Evolutionary conservation across 2,113 vertebrate genomes (phyloP), one percentile per base, ranked within the genome.

Genomic region (Thermophis baileyi): DNA sequence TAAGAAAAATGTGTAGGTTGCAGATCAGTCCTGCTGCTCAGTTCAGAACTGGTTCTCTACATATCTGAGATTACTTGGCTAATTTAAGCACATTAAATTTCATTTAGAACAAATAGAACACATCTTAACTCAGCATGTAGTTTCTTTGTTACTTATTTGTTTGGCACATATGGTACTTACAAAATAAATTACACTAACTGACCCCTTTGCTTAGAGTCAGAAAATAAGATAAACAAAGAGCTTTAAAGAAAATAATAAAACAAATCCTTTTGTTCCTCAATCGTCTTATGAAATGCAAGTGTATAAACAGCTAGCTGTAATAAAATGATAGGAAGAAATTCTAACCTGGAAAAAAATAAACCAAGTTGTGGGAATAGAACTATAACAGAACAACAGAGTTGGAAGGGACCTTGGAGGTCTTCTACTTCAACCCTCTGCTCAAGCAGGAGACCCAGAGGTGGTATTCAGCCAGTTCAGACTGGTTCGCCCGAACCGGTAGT

Each of bases 141-240:
- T 63, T 93, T 93, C 55, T 86, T 44, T 91, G 57, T 69, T 35
- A 24, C 25, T 93, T 81, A 88, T 55, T 88, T 87, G 57, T 91
- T 85, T 35, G 27, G 87, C 44, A 89, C 12, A 91, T 51, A 89
- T 63, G 9, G 87, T 53, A 46, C 35, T 86, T 91, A 91, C 55
- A 51, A 51, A 53, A 46, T 81, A 53, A 91, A 60, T 20, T 30
- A 27, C 18, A 63, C 47, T 16, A n/a, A 49, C 53, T 54, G 50
- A 25, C 24, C 51, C 12, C 51, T 55, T 53, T 91, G 25, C 46
- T 88, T 16, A 16, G 46, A 85, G 55, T 85, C 18, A 89, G 49
- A 88, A 57, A 89, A 47, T 51, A n/a, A 22, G 51, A 89, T 60
- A 55, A 88, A 85, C 86, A 85, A 55, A 81, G 7, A 44, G 0